phyloP scores from a whole-genome alignment of 2,888 invertebrate species.

The Hyposoter dolosus region DNA sequence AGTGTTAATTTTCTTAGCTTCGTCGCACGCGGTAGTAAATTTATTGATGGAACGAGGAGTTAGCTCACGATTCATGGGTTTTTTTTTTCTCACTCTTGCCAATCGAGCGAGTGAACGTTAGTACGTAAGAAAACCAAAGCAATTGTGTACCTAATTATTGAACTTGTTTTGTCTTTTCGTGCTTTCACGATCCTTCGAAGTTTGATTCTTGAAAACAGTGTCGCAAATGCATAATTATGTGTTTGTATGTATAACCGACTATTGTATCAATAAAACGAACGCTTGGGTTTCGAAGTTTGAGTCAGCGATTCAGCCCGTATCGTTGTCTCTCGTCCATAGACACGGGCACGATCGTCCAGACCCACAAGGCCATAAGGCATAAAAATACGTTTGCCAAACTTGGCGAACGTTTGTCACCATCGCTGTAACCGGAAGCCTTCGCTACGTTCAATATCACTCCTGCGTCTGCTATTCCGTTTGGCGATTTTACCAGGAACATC shows the following conservation, averaged over 20 bases:
- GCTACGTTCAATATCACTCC: slow-evolving; percentile 88
- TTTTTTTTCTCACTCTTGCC: slow-evolving; percentile 14
- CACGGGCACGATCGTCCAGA: slow-evolving; percentile 60
- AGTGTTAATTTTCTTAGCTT: slow-evolving; percentile 1
- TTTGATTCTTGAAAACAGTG: background rate
- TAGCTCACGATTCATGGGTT: background rate
- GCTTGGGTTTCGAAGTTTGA: slow-evolving; percentile 9
- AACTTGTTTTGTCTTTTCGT: slow-evolving; percentile 1
- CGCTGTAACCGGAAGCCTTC: slow-evolving; percentile 78
- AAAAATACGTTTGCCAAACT: slow-evolving; percentile 75
- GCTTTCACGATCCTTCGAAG: slow-evolving; percentile 4
- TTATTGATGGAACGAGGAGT: slow-evolving; percentile 6
- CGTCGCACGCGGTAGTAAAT: slow-evolving; percentile 16
- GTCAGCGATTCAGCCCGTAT: slow-evolving; percentile 23
- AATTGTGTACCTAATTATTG: background rate
- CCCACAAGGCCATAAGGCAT: slow-evolving; percentile 72
- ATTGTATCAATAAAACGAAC: slow-evolving; percentile 10
- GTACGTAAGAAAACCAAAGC: background rate
- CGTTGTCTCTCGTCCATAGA: slow-evolving; percentile 33
- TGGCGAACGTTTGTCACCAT: slow-evolving; percentile 75
- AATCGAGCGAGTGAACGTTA: slow-evolving; percentile 40
- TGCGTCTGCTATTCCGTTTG: slow-evolving; percentile 88
- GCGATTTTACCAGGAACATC: slow-evolving; percentile 88
- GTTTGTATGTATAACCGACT: slow-evolving; percentile 18
- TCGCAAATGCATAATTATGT: background rate